Base-by-base conservation (phyloP, 2,113 vertebrate species). In the Synchiropus splendidus region DNA sequence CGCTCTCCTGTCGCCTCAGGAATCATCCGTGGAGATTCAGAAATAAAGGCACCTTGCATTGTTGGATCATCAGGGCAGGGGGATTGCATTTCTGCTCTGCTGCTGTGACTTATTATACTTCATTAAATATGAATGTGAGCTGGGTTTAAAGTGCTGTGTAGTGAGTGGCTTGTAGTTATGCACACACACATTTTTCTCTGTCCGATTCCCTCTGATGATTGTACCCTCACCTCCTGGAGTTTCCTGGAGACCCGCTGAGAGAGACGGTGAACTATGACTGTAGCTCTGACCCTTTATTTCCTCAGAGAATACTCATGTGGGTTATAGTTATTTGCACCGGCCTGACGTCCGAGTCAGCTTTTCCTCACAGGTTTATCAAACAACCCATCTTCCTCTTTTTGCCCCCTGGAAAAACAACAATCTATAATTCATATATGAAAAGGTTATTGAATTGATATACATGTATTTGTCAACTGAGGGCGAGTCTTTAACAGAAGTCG, bases 51-150 rank as follows among this genome's bases (percentile, higher is more conserved):
- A 48, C 49, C 43, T 9, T 2, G 36, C 48, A 52, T 57, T 70
- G 64, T 67, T 62, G 46, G 65, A 79, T 68, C 56, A 61, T 60
- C 64, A 61, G 59, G n/a, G n/a, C 55, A 50, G 49, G 52, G 32
- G 37, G 57, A 73, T 72, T 73, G 57, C 70, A 45, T 75, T 74
- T 64, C 67, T 75, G 56, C 64, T 60, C 61, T 45, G 52, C 32
- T 49, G 46, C 61, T 61, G 49, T 62, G 71, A 75, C 69, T 76
- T 83, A 80, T 83, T 75, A 82, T 50, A 62, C 49, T 36, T 75
- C 65, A 74, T 83, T 79, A 82, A 84, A 78, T 81, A 78, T 81
- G 48, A 72, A 81, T 83, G 75, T 45, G 58, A 64, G 46, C 44
- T 34, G 62, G 51, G 55, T 75, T 59, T 65, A 70, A 71, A 67